Base-by-base conservation (phyloP, 2,797 vertebrate genomes). In the Ciconia nigra region DNA sequence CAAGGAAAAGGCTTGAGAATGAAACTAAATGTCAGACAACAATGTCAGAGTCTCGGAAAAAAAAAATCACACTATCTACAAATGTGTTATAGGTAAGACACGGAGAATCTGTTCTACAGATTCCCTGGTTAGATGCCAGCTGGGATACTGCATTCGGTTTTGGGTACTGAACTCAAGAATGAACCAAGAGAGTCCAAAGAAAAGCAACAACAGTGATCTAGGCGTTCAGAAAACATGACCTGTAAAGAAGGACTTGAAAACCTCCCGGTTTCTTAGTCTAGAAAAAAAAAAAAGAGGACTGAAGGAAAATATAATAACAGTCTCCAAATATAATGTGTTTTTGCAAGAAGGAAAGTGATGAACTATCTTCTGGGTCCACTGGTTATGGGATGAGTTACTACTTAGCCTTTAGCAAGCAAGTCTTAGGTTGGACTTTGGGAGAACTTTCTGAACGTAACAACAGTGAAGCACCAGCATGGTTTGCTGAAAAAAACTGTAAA, bases 61-160 rank as follows among this genome's bases (percentile, higher is more conserved):
- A 70, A 69, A 83, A 81, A 63, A 46, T 44, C 61, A 76, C 62
- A 33, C 22, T 49, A 7, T 62, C 79, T 81, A 72, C 66, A 79
- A 82, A 90, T n/a, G 33, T 82, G 46, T 77, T 94, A 39, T 5
- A 90, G 83, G 69, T 90, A 82, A 94, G 77, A 83, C 18, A 25
- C 1, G 2, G 55, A 74, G 54, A 89, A 83, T 82, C 77, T 89
- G 51, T 87, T 91, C 83, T 87, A 58, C 21, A 13, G 31, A n/a
- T 51, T 58, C 31, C 35, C 39, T 72, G 62, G 70, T 78, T 79
- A 89, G 66, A 58, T 69, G 70, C 51, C 88, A 89, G 54, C 66
- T 78, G 46, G 59, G 54, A 81, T 65, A 15, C 11, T 72, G 69
- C 72, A 20, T 61, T 89, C 73, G 66, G 42, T 39, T 86, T 79